These are phyloP conservation scores for Smutsia temminckii DNA, from an alignment of 2,797 vertebrate species.

Conservation along the genomic window DNA sequence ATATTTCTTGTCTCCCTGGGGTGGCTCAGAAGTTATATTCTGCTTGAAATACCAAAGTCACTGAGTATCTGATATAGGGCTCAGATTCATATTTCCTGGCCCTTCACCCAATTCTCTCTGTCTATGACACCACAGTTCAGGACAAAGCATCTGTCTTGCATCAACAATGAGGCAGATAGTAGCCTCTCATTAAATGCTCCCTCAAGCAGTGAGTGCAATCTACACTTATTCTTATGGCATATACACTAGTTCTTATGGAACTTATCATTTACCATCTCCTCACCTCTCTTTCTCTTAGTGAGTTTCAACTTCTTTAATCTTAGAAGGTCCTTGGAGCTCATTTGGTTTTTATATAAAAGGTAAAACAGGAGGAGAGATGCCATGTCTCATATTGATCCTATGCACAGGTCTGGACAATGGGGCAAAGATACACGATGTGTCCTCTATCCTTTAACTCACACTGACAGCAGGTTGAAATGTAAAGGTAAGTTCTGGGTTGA, in stretches of 20 bases:
- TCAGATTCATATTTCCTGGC: background rate
- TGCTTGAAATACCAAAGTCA: slow-evolving; percentile 23
- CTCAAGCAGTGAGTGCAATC: background rate
- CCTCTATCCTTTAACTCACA: background rate
- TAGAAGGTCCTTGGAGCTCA: background rate
- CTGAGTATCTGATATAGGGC: background rate
- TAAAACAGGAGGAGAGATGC: background rate
- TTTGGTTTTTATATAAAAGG: background rate
- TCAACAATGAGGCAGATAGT: background rate
- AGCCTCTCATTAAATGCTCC: background rate
- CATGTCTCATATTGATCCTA: background rate
- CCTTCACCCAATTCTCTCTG: background rate
- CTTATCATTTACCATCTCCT: background rate
- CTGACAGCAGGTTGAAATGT: background rate
- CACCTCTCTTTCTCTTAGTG: background rate
- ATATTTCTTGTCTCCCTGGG: background rate
- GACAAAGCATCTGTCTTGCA: background rate
- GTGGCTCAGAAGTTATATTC: background rate
- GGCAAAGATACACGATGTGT: background rate
- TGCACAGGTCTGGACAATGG: background rate
- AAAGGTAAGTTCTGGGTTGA: background rate
- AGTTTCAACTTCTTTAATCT: background rate
- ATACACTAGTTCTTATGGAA: background rate
- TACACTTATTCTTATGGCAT: background rate
- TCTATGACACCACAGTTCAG: background rate